Evolutionary conservation across 2,797 vertebrate genomes (phyloP).

Genomic region (Channallabes apus): DNA sequence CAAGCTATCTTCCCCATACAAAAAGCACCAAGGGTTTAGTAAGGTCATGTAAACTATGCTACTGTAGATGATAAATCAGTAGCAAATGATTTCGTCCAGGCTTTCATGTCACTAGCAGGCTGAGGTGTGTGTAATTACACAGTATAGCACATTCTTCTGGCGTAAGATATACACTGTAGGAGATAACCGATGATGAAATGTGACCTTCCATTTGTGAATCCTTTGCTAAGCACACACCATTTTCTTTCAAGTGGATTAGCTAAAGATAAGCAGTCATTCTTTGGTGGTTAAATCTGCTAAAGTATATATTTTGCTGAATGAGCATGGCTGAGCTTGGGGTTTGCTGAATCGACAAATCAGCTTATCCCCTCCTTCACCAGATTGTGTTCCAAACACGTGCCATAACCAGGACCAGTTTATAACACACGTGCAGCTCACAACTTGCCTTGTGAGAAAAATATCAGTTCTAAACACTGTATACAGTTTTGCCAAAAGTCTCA

Average conservation of each 20-base stretch:
- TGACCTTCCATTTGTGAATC: slow-evolving; percentile 9
- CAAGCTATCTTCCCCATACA: not conserved
- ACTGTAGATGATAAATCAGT: slow-evolving; percentile 18
- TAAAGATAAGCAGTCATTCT: slow-evolving; percentile 32
- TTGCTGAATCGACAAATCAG: slow-evolving; percentile 37
- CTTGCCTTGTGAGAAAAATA: slow-evolving; percentile 26
- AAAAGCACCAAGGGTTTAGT: not conserved
- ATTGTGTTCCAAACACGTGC: slow-evolving; percentile 44
- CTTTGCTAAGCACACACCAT: not conserved
- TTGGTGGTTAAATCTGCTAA: slow-evolving; percentile 16
- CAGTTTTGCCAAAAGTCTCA: not conserved
- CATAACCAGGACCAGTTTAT: slow-evolving; percentile 19
- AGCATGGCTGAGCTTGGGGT: slow-evolving; percentile 28
- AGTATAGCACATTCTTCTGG: not conserved
- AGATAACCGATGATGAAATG: slow-evolving; percentile 28
- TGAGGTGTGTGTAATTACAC: slow-evolving; percentile 29
- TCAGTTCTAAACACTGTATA: not conserved
- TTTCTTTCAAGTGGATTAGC: slow-evolving; percentile 10
- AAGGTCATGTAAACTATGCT: not conserved
- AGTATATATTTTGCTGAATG: slow-evolving; percentile 24
- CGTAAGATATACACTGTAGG: not conserved
- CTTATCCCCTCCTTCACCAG: slow-evolving; percentile 29
- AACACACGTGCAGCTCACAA: slow-evolving; percentile 1
- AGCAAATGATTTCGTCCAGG: not conserved
- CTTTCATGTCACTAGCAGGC: slow-evolving; percentile 12